Evolutionary conservation across 2,888 invertebrate species (phyloP).

Genomic region (Rambutsinella grinnellia): DNA sequence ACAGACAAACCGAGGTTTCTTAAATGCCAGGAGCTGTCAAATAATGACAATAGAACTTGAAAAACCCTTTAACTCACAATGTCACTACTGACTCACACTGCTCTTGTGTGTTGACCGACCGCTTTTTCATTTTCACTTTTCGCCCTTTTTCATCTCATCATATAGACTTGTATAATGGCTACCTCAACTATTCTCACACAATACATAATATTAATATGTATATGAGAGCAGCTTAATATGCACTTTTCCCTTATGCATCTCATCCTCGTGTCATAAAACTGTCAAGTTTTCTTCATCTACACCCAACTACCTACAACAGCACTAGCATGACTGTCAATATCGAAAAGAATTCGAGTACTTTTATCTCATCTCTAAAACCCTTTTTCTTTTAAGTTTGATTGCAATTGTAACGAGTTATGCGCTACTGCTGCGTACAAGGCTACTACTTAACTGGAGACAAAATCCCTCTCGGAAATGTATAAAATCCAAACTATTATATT

Average conservation of each 20-base stretch:
- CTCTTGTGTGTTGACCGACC: conserved; percentile 1
- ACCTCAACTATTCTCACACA: background rate
- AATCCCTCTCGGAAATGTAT: too few relatives aligned
- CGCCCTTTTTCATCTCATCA: conserved; percentile 37
- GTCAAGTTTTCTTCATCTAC: conserved; percentile 22
- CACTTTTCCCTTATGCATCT: background rate
- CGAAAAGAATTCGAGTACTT: conserved; percentile 17
- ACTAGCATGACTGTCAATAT: conserved; percentile 21
- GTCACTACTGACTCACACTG: conserved; percentile 24
- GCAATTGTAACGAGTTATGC: too few relatives aligned
- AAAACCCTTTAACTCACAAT: too few relatives aligned
- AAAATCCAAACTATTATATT: too few relatives aligned
- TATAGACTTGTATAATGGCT: conserved; percentile 11
- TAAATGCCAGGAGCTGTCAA: too few relatives aligned
- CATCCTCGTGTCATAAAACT: conserved; percentile 23
- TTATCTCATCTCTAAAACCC: too few relatives aligned
- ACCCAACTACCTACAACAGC: background rate
- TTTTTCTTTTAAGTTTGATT: conserved; percentile 32
- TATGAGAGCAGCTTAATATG: background rate
- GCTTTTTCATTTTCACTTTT: conserved; percentile 43
- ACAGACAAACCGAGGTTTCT: too few relatives aligned
- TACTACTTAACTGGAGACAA: too few relatives aligned
- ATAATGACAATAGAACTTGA: too few relatives aligned
- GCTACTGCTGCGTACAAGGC: too few relatives aligned
- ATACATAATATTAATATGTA: background rate